Evolutionary conservation across 2,888 invertebrate genomes (phyloP).

Genomic region (Marasmarcha lunaedactyla): DNA sequence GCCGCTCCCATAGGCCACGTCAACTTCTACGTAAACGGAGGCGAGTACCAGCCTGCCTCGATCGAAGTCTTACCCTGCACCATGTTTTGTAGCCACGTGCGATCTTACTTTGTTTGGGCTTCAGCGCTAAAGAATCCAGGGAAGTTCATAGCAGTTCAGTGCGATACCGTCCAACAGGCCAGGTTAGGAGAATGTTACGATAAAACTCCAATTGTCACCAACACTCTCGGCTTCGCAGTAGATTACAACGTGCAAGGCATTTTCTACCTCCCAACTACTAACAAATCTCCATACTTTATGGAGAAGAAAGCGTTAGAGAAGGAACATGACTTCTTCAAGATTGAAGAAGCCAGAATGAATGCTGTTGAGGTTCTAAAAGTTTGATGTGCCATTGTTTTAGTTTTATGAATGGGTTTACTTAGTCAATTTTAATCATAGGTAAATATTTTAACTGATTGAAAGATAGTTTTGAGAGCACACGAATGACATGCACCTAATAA

Average conservation of each 20-base stretch:
- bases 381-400: slow-evolving; percentile 4
- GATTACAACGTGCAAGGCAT: slow-evolving; percentile 26
- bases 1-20: slow-evolving; percentile 43
- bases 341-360: slow-evolving; percentile 17
- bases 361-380: slow-evolving; percentile 7
- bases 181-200: slow-evolving; percentile 28
- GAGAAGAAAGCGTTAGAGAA: slow-evolving; percentile 36
- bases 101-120: slow-evolving; percentile 28
- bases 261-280: slow-evolving; percentile 28
- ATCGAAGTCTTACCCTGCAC: slow-evolving; percentile 26
- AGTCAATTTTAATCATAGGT: no score
- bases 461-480: no score
- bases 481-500: no score
- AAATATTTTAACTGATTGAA: no score
- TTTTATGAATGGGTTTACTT: no score
- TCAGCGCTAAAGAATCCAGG: slow-evolving; percentile 27
- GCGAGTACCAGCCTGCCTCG: slow-evolving; percentile 37
- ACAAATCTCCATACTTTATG: slow-evolving; percentile 36
- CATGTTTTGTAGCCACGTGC: slow-evolving; percentile 29
- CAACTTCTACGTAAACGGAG: slow-evolving; percentile 49
- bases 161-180: slow-evolving; percentile 33
- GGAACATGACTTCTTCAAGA: slow-evolving; percentile 22
- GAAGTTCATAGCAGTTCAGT: slow-evolving; percentile 30
- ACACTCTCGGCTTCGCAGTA: slow-evolving; percentile 25
- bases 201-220: slow-evolving; percentile 25